Conservation (phyloP, 2,888 invertebrate species). For the Rhyacophila evoluta region DNA sequence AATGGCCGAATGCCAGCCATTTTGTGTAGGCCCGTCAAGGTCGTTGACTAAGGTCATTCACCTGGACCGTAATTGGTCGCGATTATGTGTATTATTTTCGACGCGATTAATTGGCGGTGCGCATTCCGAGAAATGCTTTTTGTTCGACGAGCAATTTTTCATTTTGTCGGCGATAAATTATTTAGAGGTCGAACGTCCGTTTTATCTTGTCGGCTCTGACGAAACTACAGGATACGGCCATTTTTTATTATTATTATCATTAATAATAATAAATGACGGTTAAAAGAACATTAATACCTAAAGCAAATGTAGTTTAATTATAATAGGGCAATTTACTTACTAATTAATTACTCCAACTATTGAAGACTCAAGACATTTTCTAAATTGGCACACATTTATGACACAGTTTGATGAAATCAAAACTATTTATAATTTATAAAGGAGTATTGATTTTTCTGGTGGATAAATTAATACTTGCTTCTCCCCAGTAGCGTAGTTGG, state of each 20-base stretch:
- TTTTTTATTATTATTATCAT: not conserved
- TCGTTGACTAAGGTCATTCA: not conserved
- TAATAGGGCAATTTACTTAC: too few species aligned
- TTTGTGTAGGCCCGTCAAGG: not conserved
- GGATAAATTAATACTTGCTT: too few species aligned
- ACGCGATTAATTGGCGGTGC: not conserved
- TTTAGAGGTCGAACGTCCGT: constrained; percentile 19
- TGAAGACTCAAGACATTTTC: too few species aligned
- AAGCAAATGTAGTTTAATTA: too few species aligned
- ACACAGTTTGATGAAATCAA: too few species aligned
- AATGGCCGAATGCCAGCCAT: not conserved
- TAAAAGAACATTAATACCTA: too few species aligned
- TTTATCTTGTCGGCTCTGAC: constrained; percentile 5
- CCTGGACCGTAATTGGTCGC: not conserved
- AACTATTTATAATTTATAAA: too few species aligned
- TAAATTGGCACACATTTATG: too few species aligned
- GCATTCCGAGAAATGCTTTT: constrained; percentile 1
- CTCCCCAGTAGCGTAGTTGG: too few species aligned
- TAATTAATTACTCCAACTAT: too few species aligned
- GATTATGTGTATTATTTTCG: constrained; percentile 20
- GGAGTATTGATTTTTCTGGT: too few species aligned
- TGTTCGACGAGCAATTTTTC: not conserved
- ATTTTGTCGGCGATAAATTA: constrained; percentile 8
- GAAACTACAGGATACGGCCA: not conserved
- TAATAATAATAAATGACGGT: too few species aligned